Evolutionary conservation across 2,888 invertebrate species (phyloP), one percentile per base, ranked within the genome.

Genomic region (Noctua fimbriata): DNA sequence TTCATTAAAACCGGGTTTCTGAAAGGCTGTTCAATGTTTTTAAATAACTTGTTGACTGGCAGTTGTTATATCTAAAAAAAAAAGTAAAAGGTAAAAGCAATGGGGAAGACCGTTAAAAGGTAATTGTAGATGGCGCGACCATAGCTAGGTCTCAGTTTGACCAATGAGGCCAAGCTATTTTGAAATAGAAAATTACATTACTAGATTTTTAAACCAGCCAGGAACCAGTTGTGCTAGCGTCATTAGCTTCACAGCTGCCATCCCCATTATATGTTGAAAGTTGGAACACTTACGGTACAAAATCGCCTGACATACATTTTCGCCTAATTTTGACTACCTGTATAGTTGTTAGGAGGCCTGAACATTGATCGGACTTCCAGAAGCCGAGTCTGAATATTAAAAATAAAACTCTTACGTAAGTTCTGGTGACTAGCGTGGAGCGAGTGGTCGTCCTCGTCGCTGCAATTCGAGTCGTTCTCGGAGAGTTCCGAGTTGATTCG

Each of bases 361-460:
- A 28, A 28, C 5, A 55, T 72, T 28, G 5, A 58, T 67, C 47
- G 12, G 12, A 21, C 21, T 60, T 41, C 16, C 58, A 79, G 24
- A 60, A 63, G 44, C 44, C 9, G 32, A 60, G 18, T 16, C 5
- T 21, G 4, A 41, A 2, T 52, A 14, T 28, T 32, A 47, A 52
- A 58, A 74, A 76, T 49, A 36, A 49, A 70, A 76, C 74, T 36
- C 94, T 87, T 92, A 96, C 96, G 93, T 88, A 95, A 94, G 81
- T 95, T 95, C 63, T 93, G 92, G 83, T 95, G 95, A 93, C 94
- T 95, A 92, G 94, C 91, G 84, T 94, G 95, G 52, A 96, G 89
- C 3, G 96, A 96, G 81, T 91, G 93, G 89, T 95, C 94, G 67
- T 96, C 96, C 9, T 96, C 96, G 1, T 96, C 96, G 81, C 96